Evolutionary conservation across 2,888 invertebrate species (phyloP), one percentile per base, ranked within the genome.

Genomic region (Galerucella pusilla): DNA sequence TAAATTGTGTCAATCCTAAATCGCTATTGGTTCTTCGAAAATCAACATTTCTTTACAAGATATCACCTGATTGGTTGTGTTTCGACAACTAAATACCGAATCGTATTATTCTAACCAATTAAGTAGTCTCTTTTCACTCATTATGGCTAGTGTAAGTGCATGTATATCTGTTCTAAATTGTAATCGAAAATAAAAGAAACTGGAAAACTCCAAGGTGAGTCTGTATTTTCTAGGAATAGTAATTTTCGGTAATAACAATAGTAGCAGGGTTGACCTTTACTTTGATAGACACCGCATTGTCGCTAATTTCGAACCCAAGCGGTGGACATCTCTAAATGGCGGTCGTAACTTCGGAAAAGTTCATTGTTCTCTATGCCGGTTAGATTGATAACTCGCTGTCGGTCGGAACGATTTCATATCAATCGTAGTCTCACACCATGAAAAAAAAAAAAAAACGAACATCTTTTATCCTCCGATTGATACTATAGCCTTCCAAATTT

Each of bases 281-380:
- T 85, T 84, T 85, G 83, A 84, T 81, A 82, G 81, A 82, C 80
- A 83, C 82, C 80, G 83, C 83, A 82, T 82, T 85, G 84, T 85
- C 84, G 85, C 84, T 85, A 85, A 86, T 88, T 88, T 88, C 84
- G 85, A 87, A 85, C 86, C 87, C 87, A 88, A 88, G 88, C 88
- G 87, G 87, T 86, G 88, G 88, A 88, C 87, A 88, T 88, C 87
- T 87, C 87, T 75, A 86, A 89, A 89, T 89, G 89, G 89, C 89
- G 89, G 89, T 88, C 88, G 85, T 84, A 89, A 88, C 64, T 65
- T 46, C 64, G 65, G 68, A 68, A 69, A 71, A 85, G 89, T 89
- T 89, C 89, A 89, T 89, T 89, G 89, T 89, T 89, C 89, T 86
- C 86, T 83, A 81, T 83, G 83, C 84, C 85, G 85, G 85, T 82